Evolutionary conservation across 1,140 invertebrate genomes (phyloP), one percentile per base, ranked within the genome.

Genomic region (Conopomorpha cramerella): DNA sequence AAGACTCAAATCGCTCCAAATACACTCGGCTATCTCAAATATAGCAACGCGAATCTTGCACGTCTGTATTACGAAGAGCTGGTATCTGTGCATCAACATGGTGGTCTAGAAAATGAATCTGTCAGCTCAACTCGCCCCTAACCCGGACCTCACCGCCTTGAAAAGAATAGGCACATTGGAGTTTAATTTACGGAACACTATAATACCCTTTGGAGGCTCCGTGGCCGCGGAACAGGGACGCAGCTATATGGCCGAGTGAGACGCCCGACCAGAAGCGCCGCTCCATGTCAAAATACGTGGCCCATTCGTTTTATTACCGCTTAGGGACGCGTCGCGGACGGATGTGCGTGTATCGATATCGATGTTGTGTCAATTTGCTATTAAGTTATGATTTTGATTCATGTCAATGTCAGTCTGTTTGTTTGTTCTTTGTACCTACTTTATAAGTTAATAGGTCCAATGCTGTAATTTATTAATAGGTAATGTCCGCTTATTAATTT

Each of bases 201-300:
- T 74, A 72, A 74, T 74, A 68, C 65, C 56, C 49, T 66, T 45
- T 46, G 55, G 63, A 63, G 61, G 56, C 65, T 62, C 62, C 66
- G 49, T 30, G 48, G 31, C 23, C 36, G 64, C 38, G 53, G 15
- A 51, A 70, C 15, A 4, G 57, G 43, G 64, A 70, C 32, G 44
- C 18, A 26, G 37, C 41, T 32, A 51, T 53, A 25, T 27, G 55
- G n/a, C 39, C n/a, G 62, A 76, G 43, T 3, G 51, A 37, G 62
- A 72, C 10, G 49, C 19, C 26, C 35, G 59, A 72, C 65, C 70
- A 76, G 70, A 76, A 76, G 70, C 70, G 70, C 70, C 70, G 65
- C 65, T 68, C 58, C 52, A 67, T 67, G 71, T 76, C 71, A 76
- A 76, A 76, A 76, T 76, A 76, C 67, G 67, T 72, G 70, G 60